Evolutionary conservation across 1,140 invertebrate species (phyloP), one percentile per base, ranked within the genome.

Genomic region (Drosophila serrata): DNA sequence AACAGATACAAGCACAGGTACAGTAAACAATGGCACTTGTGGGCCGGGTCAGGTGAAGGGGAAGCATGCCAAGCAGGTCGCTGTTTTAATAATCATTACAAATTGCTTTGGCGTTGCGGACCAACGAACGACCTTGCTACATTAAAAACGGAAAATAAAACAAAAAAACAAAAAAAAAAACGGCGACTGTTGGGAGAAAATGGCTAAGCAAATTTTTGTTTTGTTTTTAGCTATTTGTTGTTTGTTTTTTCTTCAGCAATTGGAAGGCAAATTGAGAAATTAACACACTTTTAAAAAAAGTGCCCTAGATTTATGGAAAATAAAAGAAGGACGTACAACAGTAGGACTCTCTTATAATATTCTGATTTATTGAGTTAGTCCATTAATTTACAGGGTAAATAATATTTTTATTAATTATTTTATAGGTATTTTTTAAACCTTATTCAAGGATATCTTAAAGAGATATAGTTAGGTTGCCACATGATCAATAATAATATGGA

Each of bases 121-220:
- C 72, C 81, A 88, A 88, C 81, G 85, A 88, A 88, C 85, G 85
- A 88, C 85, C 85, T 88, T 88, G 85, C 85, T 88, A 88, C 81
- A 88, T 72, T 79, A 79, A 82, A 74, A 82, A 88, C 56, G 73
- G 57, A 75, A 55, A 82, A 74, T 33, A 79, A 61, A 39, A 61
- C 17, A 60, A 69, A 59, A 70, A 43, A n/a, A 56, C 3, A 35
- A 19, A 57, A 61, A 9, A 61, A 64, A 17, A 51, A 55, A 40
- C 29, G 31, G 45, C 39, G 33, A 37, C 40, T 17, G 22, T 53
- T 62, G 75, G 57, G 57, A 79, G 60, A 73, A 59, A 79, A 79
- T 72, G 51, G 45, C 53, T 46, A 43, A 46, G 56, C 48, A 68
- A 77, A 60, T 40, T 37, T 60, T 43, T 33, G 37, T 29, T 29